Conservation (phyloP, 1,140 invertebrate genomes). For the Eumeta japonica region DNA sequence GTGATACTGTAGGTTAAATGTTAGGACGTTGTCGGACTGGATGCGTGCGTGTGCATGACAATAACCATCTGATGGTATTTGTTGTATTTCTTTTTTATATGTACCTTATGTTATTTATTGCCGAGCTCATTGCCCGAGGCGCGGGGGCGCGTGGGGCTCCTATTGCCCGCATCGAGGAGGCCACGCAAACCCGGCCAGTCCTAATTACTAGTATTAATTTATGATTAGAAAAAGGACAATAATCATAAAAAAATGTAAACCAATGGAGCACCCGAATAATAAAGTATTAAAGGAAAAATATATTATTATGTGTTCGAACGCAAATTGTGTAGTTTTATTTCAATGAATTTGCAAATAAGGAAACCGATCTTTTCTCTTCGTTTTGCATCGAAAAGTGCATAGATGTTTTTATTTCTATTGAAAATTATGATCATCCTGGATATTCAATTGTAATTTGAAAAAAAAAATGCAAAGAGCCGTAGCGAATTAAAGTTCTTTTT, state of each 20-base stretch:
- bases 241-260: conserved; percentile 39
- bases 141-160: conserved; percentile 30
- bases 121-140: conserved; percentile 50
- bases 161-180: conserved; percentile 49
- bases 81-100: conserved; percentile 39
- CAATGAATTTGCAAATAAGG: too few species aligned
- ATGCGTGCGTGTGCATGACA: conserved; percentile 37
- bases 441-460: too few species aligned
- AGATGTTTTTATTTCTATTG: too few species aligned
- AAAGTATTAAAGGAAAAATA: conserved; percentile 50
- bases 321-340: conserved; percentile 33
- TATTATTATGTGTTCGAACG: conserved; percentile 51
- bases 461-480: too few species aligned
- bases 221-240: conserved; percentile 34
- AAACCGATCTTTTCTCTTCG: too few species aligned
- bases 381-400: too few species aligned
- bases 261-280: conserved; percentile 55
- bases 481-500: too few species aligned
- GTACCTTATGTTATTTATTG: conserved; percentile 51
- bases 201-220: conserved; percentile 48
- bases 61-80: conserved; percentile 47
- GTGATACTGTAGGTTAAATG: conserved; percentile 45
- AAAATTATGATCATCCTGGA: too few species aligned
- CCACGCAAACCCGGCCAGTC: conserved; percentile 28
- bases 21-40: conserved; percentile 38